A percentile compares a stretch with the other conserved stretches of the same genome.
Conservation (phyloP, 2,888 invertebrate genomes). For the Hedychridium roseum region DNA sequence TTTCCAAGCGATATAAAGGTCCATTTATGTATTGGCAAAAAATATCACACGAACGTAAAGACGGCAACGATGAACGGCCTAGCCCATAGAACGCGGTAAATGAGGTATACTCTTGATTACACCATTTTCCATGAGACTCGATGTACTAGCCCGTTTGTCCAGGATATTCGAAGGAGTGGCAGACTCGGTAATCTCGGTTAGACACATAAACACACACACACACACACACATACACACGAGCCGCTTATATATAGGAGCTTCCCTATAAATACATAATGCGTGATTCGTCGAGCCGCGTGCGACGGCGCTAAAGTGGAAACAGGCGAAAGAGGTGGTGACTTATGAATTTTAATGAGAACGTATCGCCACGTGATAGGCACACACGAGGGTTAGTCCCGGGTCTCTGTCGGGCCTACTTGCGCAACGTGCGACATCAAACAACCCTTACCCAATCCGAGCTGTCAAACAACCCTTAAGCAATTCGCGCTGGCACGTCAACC, state of each 20-base stretch:
- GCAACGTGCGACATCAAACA: constrained; percentile 19
- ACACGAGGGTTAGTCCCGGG: constrained; percentile 31
- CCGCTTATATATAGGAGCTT: constrained; percentile 22
- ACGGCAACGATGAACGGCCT: background rate
- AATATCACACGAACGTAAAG: too few species aligned
- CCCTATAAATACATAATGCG: constrained; percentile 48
- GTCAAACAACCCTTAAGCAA: constrained; percentile 28
- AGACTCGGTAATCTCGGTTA: too few species aligned
- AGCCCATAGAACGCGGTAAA: background rate
- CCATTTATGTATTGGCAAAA: too few species aligned
- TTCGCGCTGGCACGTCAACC: constrained; percentile 1
- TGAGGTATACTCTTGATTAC: background rate
- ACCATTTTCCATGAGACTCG: too few species aligned
- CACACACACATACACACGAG: background rate
- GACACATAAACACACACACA: background rate
- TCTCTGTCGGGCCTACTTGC: constrained; percentile 14
- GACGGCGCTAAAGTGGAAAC: constrained; percentile 43
- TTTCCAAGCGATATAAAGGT: too few species aligned
- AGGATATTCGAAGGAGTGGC: too few species aligned
- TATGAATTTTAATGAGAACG: constrained; percentile 53
- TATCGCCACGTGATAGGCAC: constrained; percentile 46
- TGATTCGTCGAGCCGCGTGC: constrained; percentile 18
- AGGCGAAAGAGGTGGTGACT: constrained; percentile 39
- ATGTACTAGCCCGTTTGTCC: too few species aligned
- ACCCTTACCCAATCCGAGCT: constrained; percentile 19